Conservation (phyloP, 2,113 vertebrate genomes). For the Eublepharis macularius region DNA sequence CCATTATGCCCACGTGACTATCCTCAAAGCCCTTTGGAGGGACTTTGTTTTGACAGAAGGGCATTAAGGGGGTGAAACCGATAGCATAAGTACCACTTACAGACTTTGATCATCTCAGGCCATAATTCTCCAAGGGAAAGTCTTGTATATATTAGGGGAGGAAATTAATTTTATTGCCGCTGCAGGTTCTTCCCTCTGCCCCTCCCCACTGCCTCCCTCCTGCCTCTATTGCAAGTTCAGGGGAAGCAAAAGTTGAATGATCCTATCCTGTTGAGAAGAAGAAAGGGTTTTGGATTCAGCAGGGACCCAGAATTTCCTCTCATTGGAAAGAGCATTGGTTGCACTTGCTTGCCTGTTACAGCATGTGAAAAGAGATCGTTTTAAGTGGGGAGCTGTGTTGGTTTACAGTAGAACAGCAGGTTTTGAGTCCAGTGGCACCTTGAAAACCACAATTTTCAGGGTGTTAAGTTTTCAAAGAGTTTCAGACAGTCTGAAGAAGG, state of each 20-base stretch:
- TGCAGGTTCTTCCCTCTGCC: slow-evolving; percentile 54
- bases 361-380: no score
- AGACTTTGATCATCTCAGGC: slow-evolving; percentile 83
- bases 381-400: no score
- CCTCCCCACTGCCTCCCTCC: background rate
- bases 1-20: slow-evolving; percentile 81
- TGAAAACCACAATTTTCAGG: no score
- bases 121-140: slow-evolving; percentile 82
- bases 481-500: no score
- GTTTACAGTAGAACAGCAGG: no score
- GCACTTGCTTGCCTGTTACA: no score
- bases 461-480: no score
- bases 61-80: slow-evolving; percentile 87
- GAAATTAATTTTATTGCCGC: slow-evolving; percentile 85
- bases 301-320: no score
- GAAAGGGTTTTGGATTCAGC: background rate
- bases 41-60: slow-evolving; percentile 87
- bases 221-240: background rate
- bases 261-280: no score
- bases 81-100: slow-evolving; percentile 84
- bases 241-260: background rate
- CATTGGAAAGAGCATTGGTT: background rate
- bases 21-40: slow-evolving; percentile 83
- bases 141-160: slow-evolving; percentile 85
- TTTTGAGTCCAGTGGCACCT: no score